phyloP scores from a whole-genome alignment of 1,140 invertebrate genomes.

The Cotesia vestalis region DNA sequence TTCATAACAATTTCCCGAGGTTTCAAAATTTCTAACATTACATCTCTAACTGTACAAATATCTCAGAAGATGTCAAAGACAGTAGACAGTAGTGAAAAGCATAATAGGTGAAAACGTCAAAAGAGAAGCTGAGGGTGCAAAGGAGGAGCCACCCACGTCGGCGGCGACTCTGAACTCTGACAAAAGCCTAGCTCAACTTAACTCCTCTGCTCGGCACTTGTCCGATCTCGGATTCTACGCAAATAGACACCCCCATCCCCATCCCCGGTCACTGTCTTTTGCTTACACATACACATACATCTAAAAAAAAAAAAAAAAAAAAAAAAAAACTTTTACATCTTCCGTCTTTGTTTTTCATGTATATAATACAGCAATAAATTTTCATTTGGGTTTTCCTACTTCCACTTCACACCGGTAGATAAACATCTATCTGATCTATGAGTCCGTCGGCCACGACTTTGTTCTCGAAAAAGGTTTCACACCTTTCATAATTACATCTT shows the following conservation, averaged over 20 bases:
- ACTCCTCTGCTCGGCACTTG: constrained; percentile 45
- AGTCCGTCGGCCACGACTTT: no score
- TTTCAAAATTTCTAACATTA: no score
- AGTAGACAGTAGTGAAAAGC: constrained; percentile 38
- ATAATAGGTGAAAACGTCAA: constrained; percentile 31
- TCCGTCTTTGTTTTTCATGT: not conserved
- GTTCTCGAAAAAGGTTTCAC: no score
- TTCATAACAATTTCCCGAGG: no score
- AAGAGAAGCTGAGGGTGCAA: constrained; percentile 40
- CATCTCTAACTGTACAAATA: not conserved
- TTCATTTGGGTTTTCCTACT: no score
- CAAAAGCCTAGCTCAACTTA: constrained; percentile 44
- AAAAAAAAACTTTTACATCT: not conserved
- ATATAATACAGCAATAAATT: no score
- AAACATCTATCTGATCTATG: no score
- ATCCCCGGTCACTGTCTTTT: constrained; percentile 37
- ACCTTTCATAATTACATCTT: no score
- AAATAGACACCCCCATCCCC: constrained; percentile 56
- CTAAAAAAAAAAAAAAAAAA: no score
- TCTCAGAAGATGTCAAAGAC: constrained; percentile 22
- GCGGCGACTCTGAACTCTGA: constrained; percentile 44
- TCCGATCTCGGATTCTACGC: constrained; percentile 56
- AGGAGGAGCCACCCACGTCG: constrained; percentile 51
- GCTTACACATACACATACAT: not conserved
- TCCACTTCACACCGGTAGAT: no score